Evolutionary conservation across 2,797 vertebrate species (phyloP), one percentile per base, ranked within the genome.

Genomic region (Bradypus variegatus): DNA sequence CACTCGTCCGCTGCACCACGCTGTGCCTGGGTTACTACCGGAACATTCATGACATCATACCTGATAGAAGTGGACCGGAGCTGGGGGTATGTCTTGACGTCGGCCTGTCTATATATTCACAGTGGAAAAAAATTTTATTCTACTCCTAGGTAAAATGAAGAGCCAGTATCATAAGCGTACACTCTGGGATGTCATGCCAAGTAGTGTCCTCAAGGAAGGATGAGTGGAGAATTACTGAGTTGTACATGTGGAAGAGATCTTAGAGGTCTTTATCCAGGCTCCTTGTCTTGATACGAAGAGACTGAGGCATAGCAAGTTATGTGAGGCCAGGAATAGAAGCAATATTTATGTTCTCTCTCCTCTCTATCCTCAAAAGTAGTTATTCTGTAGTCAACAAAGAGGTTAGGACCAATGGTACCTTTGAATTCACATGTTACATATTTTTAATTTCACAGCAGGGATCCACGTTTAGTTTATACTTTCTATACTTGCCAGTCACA

Each of bases 11-110:
- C 79, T 99, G 99, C 91, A 98, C 97, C 96, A 98, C 99, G 0
- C 98, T 99, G 85, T 98, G 98, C 92, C 97, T 99, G 91, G 99
- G 99, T 72, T 99, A 99, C 97, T 99, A 99, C 97, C 98, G 97
- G 94, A 99, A 99, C 94, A 98, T 99, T 92, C 99, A 99, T 4
- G 98, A 99, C 95, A 98, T 95, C 96, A 98, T 99, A 97, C 99
- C 99, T 5, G 98, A 99, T 86, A 98, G 98, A 95, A 98, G 98
- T 36, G 99, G 99, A 29, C 97, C 98, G 3, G 99, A 99, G 86
- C 97, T 99, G 91, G 99, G 99, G 97, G 99, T 99, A 97, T 9
- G 98, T 95, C 31, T 92, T 15, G 10, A 55, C 27, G 11, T 5
- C 23, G 3, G 53, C 38, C 77, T 29, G n/a, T 19, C 85, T 21